phyloP scores from a whole-genome alignment of 1,140 invertebrate genomes.

The Diorhabda sublineata region DNA sequence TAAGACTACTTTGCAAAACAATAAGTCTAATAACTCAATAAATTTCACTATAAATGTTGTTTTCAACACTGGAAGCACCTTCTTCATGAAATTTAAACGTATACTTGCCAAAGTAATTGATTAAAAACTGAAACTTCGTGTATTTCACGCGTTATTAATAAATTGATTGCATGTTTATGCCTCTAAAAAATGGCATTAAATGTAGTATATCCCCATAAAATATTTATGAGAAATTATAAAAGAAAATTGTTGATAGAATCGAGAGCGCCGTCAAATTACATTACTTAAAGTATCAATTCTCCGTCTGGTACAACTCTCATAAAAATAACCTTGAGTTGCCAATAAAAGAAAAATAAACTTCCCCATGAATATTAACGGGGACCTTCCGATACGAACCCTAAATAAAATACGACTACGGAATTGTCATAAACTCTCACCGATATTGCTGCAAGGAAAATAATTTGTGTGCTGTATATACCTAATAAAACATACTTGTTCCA shows the following conservation, averaged over 20 bases:
- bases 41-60: no score
- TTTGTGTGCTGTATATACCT: not conserved
- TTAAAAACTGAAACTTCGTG: no score
- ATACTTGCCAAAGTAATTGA: no score
- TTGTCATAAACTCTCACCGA: not conserved
- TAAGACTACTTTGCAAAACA: no score
- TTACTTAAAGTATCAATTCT: constrained; percentile 3
- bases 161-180: no score
- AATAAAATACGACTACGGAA: not conserved
- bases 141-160: no score
- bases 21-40: no score
- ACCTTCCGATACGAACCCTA: not conserved
- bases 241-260: constrained; percentile 1
- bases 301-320: not conserved
- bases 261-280: not conserved
- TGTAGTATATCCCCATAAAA: constrained; percentile 7
- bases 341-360: not conserved
- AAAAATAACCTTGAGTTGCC: not conserved
- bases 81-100: no score
- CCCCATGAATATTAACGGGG: not conserved
- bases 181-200: not conserved
- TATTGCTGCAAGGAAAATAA: not conserved
- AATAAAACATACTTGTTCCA: no score
- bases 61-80: no score
- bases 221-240: not conserved